Evolutionary conservation across 2,888 invertebrate genomes (phyloP), one percentile per base, ranked within the genome.

Genomic region (Drosophila maculinotata): DNA sequence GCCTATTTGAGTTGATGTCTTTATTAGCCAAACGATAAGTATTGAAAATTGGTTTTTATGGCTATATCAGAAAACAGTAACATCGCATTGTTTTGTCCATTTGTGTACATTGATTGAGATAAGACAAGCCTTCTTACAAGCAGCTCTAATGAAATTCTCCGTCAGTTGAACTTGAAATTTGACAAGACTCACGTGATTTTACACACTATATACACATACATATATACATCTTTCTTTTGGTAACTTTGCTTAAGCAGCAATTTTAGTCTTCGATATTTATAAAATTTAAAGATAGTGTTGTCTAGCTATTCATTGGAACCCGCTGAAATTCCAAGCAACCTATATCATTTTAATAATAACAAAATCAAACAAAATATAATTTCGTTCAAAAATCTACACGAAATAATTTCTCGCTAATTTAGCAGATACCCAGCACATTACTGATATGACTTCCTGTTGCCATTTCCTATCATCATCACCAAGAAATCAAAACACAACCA

Each of bases 1-100:
- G 69, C 66, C 67, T 58, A 66, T 67, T 60, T 74, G 66, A 20
- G 36, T 70, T 80, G 54, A 85, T 85, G 72, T 65, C 81, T 85
- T 77, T 82, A 82, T 82, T 85, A 73, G 77, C 38, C 44, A 51
- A 44, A 44, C 76, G 69, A 83, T 81, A 76, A 67, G 51, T 78
- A 81, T 78, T 70, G 44, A 36, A 28, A 62, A 59, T 52, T 39
- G n/a, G 25, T n/a, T 17, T 42, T 26, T 58, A 33, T 59, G 26
- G 14, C 35, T 42, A 15, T 26, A 66, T 35, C 38, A 48, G 20
- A 57, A 35, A 23, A 65, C 39, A 52, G 25, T 60, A 30, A 31
- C 20, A 51, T 51, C 28, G 38, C 28, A 15, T 26, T 17, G 45
- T 23, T 54, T 44, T 48, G 47, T 44, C 42, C 48, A 65, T 39